Evolutionary conservation across 2,888 invertebrate genomes (phyloP).

Genomic region (Cerastis leucographa): DNA sequence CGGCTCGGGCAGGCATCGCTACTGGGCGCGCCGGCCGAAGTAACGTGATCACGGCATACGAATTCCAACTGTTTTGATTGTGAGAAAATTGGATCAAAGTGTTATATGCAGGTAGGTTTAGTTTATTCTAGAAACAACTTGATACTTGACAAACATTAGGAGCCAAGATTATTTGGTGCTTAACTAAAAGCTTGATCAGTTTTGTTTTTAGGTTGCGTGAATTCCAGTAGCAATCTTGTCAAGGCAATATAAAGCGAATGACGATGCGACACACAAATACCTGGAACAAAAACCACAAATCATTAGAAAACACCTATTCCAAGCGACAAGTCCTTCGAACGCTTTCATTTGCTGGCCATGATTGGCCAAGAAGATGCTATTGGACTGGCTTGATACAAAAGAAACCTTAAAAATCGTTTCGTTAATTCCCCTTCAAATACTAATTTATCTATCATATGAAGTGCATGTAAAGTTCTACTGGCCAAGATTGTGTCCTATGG

Average conservation of each 20-base stretch:
- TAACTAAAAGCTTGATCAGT: not conserved
- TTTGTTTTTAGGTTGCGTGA: not conserved
- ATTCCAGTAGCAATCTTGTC: not conserved
- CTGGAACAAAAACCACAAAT: not conserved
- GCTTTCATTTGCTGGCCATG: not conserved
- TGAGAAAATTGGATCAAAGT: conserved; percentile 62
- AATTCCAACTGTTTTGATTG: conserved; percentile 66
- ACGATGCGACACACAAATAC: not conserved
- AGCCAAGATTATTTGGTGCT: not conserved
- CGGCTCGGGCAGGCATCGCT: conserved; percentile 79
- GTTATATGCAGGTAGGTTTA: conserved; percentile 14
- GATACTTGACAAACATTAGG: not conserved
- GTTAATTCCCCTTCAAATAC: conserved; percentile 3
- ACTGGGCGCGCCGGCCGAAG: conserved; percentile 79
- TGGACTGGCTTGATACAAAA: not conserved
- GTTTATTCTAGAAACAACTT: conserved; percentile 8
- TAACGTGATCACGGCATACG: conserved; percentile 75
- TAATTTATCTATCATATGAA: conserved; percentile 25
- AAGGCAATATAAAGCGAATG: not conserved
- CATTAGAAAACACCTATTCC: too few relatives aligned
- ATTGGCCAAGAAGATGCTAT: not conserved
- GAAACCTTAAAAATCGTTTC: not conserved
- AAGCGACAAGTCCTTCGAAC: not conserved
- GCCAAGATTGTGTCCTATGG: not conserved
- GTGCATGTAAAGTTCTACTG: conserved; percentile 55